Evolutionary conservation across 2,113 vertebrate species (phyloP), one percentile per base, ranked within the genome.

Genomic region (Gallinago undulata): DNA sequence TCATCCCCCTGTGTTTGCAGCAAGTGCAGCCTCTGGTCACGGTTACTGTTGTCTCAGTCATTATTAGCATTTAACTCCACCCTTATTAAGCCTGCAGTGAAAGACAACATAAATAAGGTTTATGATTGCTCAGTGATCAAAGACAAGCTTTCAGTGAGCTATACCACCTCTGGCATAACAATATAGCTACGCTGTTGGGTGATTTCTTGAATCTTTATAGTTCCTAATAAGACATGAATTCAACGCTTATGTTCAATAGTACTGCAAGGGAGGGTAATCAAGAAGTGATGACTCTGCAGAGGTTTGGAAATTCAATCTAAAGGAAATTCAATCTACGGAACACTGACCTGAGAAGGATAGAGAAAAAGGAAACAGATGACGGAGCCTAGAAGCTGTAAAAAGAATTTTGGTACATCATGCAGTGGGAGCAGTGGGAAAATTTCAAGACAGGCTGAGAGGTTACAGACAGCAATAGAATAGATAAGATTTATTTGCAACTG

Each of bases 221-320:
- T 50, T 94, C n/a, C 50, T 93, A 91, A 94, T 90, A 91, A 94
- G 91, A 85, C 80, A 77, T 37, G 55, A 53, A 94, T 96, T 94
- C 74, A 93, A 96, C 57, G 75, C 62, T 93, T 90, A 80, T 59
- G 57, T 93, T 91, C 67, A 93, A 77, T 77, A 90, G 19, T 45
- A 89, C 41, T 76, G 70, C 57, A 91, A 91, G 13, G 25, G 23
- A 91, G n/a, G 37, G 76, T 94, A 93, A 85, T 96, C 81, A 95
- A 95, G 59, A 91, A 83, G 57, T 89, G 84, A 93, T 85, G 81
- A 95, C 67, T 93, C 53, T 91, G 89, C 87, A 91, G 70, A 88
- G 74, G 70, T 73, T 74, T 95, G 31, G 59, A 90, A 95, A 93
- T 83, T 76, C 48, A 79, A 47, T 90, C 41, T 77, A 93, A 90